A percentile compares a stretch with the other conserved stretches of the same genome.
These are phyloP conservation scores for Thalassophryne amazonica DNA, from an alignment of 2,797 vertebrate genomes.

Conservation along the genomic window DNA sequence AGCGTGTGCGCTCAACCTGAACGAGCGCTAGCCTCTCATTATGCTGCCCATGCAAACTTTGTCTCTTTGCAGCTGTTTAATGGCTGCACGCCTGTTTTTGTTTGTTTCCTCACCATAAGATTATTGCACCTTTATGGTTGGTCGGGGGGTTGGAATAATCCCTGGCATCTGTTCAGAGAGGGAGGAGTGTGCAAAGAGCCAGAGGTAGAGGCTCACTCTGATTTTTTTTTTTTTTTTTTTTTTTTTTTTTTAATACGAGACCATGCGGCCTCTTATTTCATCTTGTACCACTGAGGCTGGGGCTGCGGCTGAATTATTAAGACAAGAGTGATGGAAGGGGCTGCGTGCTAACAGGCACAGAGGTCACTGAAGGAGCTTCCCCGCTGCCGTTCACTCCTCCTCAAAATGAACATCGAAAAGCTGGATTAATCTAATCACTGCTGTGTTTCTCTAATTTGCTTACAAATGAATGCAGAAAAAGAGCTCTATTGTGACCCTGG, in stretches of 20 bases:
- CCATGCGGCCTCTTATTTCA: conserved; percentile 58
- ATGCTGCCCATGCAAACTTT: conserved; percentile 76
- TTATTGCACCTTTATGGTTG: conserved; percentile 87
- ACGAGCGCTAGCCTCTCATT: conserved; percentile 70
- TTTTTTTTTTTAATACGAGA: conserved; percentile 51
- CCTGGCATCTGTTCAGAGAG: conserved; percentile 81
- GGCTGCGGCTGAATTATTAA: conserved; percentile 63
- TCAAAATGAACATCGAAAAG: conserved; percentile 52
- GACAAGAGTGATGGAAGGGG: conserved; percentile 64
- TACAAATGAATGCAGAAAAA: conserved; percentile 41
- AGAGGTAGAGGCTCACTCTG: conserved; percentile 53
- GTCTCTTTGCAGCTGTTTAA: conserved; percentile 84
- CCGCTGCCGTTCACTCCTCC: conserved; percentile 37
- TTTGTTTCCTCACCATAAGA: conserved; percentile 82
- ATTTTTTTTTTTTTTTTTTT: conserved; percentile 36
- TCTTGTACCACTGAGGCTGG: conserved; percentile 47
- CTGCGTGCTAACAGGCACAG: conserved; percentile 61
- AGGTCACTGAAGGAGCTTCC: conserved; percentile 66
- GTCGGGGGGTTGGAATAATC: conserved; percentile 81
- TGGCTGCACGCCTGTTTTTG: conserved; percentile 79
- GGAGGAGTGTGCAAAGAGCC: conserved; percentile 54
- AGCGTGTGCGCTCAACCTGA: conserved; percentile 71
- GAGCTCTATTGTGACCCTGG: conserved; percentile 21
- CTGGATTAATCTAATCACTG: conserved; percentile 52
- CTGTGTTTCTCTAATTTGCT: conserved; percentile 43